Percentiles rank a stretch among this genome's conserved stretches.
These are phyloP conservation scores for Acronicta alni DNA, from an alignment of 2,888 invertebrate species.

Conservation along the genomic window DNA sequence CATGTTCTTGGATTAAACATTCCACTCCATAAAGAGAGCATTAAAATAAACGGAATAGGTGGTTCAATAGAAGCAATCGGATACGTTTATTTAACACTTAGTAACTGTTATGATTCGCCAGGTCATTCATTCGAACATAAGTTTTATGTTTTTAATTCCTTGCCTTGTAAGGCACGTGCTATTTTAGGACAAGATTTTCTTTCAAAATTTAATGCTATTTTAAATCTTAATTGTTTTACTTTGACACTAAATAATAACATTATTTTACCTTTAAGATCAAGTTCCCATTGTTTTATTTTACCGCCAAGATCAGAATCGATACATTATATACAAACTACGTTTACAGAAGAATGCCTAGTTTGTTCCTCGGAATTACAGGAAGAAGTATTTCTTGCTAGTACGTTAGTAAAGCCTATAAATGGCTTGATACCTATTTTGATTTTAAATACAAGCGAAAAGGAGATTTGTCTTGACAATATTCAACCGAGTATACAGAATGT, in stretches of 20 bases:
- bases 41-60: slow-evolving; percentile 2
- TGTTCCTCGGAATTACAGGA: too few species aligned
- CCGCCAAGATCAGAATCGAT: too few species aligned
- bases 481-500: too few species aligned
- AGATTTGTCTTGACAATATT: background rate
- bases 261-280: background rate
- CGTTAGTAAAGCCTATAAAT: too few species aligned
- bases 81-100: slow-evolving; percentile 1
- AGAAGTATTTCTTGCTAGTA: too few species aligned
- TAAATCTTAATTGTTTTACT: background rate
- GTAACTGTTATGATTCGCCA: background rate
- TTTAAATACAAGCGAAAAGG: too few species aligned
- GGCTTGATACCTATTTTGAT: too few species aligned
- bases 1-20: background rate
- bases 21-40: slow-evolving; percentile 1
- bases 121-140: background rate
- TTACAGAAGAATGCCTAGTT: too few species aligned
- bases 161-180: slow-evolving; percentile 4
- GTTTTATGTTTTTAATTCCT: slow-evolving; percentile 6
- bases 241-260: slow-evolving; percentile 2
- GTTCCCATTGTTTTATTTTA: too few species aligned
- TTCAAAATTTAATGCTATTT: slow-evolving; percentile 1
- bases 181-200: slow-evolving; percentile 12
- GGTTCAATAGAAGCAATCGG: background rate
- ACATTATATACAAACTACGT: too few species aligned